A percentile compares a stretch with the other conserved stretches of the same genome.
Conservation (phyloP, 1,140 invertebrate species). For the Lasioglossum baleicum region DNA sequence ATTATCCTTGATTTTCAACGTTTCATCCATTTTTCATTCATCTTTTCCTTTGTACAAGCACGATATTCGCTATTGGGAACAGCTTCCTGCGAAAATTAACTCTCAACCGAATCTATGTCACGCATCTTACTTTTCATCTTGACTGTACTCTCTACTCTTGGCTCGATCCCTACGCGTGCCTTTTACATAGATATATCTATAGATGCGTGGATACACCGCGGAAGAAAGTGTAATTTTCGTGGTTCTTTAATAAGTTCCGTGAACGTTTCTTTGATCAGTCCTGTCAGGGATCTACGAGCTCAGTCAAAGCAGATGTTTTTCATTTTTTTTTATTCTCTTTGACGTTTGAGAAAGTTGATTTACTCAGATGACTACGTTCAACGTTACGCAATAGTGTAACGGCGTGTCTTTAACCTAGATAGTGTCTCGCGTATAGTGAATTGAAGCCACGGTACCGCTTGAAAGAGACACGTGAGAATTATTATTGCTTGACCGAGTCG, state of each 20-base stretch:
- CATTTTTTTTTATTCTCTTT: background rate
- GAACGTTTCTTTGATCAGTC: background rate
- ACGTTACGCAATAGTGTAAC: slow-evolving; percentile 57
- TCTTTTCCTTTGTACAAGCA: background rate
- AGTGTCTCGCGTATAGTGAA: slow-evolving; percentile 29
- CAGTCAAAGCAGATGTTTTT: background rate
- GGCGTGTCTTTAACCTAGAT: slow-evolving; percentile 61
- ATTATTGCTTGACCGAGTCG: slow-evolving; percentile 60
- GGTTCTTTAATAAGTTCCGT: background rate
- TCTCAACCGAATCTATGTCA: slow-evolving; percentile 69
- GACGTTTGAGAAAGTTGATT: slow-evolving; percentile 14
- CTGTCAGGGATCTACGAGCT: background rate
- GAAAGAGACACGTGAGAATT: slow-evolving; percentile 64
- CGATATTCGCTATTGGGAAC: background rate
- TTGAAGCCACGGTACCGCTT: slow-evolving; percentile 58
- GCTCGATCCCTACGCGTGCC: slow-evolving; percentile 24
- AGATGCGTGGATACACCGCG: background rate
- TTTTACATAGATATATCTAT: background rate
- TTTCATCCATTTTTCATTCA: background rate
- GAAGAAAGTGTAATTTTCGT: background rate
- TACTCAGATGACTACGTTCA: background rate
- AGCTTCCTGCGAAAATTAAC: slow-evolving; percentile 41
- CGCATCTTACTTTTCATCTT: slow-evolving; percentile 61
- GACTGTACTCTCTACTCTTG: slow-evolving; percentile 66
- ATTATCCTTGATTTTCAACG: slow-evolving; percentile 3